Percentiles rank a stretch among this genome's conserved stretches.
Conservation (phyloP, 1,140 invertebrate genomes). For the Cydia pomonella region DNA sequence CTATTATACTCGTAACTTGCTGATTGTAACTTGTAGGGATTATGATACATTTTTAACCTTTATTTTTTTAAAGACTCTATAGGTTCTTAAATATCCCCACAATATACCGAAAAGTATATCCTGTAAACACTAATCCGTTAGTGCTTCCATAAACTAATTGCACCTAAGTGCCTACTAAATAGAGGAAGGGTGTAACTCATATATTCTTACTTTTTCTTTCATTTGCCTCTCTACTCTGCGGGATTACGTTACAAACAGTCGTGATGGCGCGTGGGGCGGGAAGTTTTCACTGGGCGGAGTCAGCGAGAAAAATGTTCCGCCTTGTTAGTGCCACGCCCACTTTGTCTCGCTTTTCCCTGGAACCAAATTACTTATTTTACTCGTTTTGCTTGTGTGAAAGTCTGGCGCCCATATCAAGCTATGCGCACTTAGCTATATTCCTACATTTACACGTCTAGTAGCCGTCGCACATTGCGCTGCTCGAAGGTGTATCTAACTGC, state of each 20-base stretch:
- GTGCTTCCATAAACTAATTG: neutral
- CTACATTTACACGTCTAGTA: slow-evolving; percentile 38
- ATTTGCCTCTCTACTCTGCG: neutral
- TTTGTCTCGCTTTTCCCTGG: slow-evolving; percentile 51
- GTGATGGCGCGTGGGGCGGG: slow-evolving; percentile 65
- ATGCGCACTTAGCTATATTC: slow-evolving; percentile 29
- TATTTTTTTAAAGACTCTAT: too few relatives aligned
- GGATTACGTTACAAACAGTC: slow-evolving; percentile 24
- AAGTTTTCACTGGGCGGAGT: slow-evolving; percentile 72
- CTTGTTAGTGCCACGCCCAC: slow-evolving; percentile 67
- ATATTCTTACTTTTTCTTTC: neutral
- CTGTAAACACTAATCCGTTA: too few relatives aligned
- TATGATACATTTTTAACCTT: too few relatives aligned
- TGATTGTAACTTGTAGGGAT: too few relatives aligned
- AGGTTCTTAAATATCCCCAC: too few relatives aligned
- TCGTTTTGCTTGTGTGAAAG: slow-evolving; percentile 47
- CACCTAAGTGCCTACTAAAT: neutral
- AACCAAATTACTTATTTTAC: slow-evolving; percentile 54
- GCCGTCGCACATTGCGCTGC: neutral
- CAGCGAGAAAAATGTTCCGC: slow-evolving; percentile 69
- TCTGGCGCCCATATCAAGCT: slow-evolving; percentile 6
- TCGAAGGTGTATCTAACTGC: neutral
- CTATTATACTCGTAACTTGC: too few relatives aligned
- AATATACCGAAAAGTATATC: too few relatives aligned
- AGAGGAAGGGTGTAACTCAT: too few relatives aligned